Base-by-base conservation (phyloP, 2,888 invertebrate genomes). In the Norana najaformis region DNA sequence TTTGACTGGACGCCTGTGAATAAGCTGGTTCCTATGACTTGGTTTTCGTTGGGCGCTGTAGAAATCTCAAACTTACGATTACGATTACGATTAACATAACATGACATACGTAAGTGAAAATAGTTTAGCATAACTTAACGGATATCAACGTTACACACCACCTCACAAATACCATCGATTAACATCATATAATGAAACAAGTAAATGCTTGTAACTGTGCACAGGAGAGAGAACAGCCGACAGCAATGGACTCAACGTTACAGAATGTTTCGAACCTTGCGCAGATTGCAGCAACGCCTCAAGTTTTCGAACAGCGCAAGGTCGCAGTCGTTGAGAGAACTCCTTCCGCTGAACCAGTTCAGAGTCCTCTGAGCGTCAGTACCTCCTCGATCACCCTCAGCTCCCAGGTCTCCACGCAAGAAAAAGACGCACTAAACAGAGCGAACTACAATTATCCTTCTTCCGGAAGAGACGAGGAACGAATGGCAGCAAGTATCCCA, bases 231-330 rank as follows among this genome's bases (percentile, higher is more conserved):
- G 53, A 69, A 8, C 69, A 69, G n/a, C 30, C 69, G n/a, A 30
- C n/a, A n/a, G n/a, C n/a, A n/a, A n/a, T n/a, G n/a, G n/a, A n/a
- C n/a, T n/a, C n/a, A n/a, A 8, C 69, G 69, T n/a, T 8, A n/a
- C 69, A 69, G 69, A 69, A 69, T n/a, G 69, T 69, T 69, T 69
- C 69, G 69, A 69, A 69, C 69, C 69, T 69, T 69, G 30, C 69
- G 69, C 69, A 69, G 69, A 69, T 69, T 30, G 30, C 69, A 69
- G n/a, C 69, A 69, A 69, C 69, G n/a, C n/a, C 30, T 30, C 36
- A 37, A 3, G 36, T 35, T 85, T 85, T 85, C 85, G 85, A 85
- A 35, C 85, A 35, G 85, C 85, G 30, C 30, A 69, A n/a, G 69
- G n/a, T 69, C n/a, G 6, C 69, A n/a, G 69, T n/a, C 6, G 16